Percentiles rank a stretch among this genome's conserved stretches.
Evolutionary conservation across 92 coral and sea anemone genomes (phyloP).

Genomic region (Palythoa grandis): DNA sequence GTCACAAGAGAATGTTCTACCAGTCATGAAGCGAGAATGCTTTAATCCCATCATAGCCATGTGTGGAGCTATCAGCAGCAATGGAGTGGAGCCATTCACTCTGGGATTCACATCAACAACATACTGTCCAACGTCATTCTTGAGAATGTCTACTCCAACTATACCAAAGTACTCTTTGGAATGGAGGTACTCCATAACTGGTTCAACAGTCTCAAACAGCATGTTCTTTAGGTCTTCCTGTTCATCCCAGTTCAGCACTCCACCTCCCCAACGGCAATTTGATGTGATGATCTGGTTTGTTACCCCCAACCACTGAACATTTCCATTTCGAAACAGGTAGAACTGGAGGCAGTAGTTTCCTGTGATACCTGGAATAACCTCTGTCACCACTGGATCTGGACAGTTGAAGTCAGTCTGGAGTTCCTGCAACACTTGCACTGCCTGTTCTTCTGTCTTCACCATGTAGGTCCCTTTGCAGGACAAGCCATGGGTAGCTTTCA

Average conservation of each 20-base stretch:
- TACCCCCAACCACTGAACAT: slow-evolving; percentile 66
- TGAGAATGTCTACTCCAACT: slow-evolving; percentile 68
- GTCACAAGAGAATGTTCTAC: slow-evolving; percentile 17
- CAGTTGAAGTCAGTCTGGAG: slow-evolving; percentile 38
- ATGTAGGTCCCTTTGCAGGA: slow-evolving; percentile 76
- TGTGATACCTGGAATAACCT: slow-evolving; percentile 58
- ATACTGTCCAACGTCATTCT: slow-evolving; percentile 63
- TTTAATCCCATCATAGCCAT: slow-evolving; percentile 68
- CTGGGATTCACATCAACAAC: slow-evolving; percentile 76
- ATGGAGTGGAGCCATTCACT: slow-evolving; percentile 74
- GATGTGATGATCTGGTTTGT: slow-evolving; percentile 60
- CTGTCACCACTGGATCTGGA: slow-evolving; percentile 25
- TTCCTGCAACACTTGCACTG: slow-evolving; percentile 54
- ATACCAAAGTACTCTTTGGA: slow-evolving; percentile 66
- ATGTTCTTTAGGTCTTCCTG: slow-evolving; percentile 60
- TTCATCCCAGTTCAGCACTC: slow-evolving; percentile 75
- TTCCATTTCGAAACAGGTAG: slow-evolving; percentile 70
- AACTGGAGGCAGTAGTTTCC: slow-evolving; percentile 72
- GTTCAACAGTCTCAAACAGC: slow-evolving; percentile 58
- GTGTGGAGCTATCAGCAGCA: slow-evolving; percentile 67
- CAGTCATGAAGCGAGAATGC: slow-evolving; percentile 48
- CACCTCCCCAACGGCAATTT: slow-evolving; percentile 64
- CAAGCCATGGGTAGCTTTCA: slow-evolving; percentile 54
- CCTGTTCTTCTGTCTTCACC: slow-evolving; percentile 70
- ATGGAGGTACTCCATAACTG: slow-evolving; percentile 72